Percentiles rank a stretch among this genome's conserved stretches.
Evolutionary conservation across 1,140 invertebrate genomes (phyloP).

Genomic region (Odontomachus brunneus): DNA sequence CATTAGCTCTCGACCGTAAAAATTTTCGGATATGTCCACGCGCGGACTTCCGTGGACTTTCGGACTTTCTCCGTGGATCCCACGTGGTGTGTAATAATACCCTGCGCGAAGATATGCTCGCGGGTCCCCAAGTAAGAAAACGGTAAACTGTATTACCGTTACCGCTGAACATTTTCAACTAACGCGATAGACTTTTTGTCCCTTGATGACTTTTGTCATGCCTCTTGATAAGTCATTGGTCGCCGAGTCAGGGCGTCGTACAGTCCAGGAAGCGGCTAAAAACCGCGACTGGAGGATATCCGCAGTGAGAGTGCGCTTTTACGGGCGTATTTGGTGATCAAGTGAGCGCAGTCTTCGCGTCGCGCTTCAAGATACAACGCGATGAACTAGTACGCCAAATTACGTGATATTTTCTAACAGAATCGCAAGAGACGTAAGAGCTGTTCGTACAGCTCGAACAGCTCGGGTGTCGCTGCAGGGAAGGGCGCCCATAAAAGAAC

Average conservation of each 20-base stretch:
- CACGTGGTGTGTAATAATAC: conserved; percentile 10
- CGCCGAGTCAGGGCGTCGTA: too few relatives aligned
- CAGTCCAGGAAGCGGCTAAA: too few relatives aligned
- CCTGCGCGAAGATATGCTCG: conserved; percentile 16
- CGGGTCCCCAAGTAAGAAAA: too few relatives aligned
- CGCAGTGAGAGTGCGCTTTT: conserved; percentile 1
- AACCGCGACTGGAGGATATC: too few relatives aligned
- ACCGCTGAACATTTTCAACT: too few relatives aligned
- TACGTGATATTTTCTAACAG: background rate
- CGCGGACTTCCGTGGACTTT: background rate
- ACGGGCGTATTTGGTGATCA: background rate
- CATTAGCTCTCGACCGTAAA: conserved; percentile 35
- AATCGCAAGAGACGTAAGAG: background rate
- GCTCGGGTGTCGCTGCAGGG: background rate
- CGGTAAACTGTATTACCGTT: too few relatives aligned
- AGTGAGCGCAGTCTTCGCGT: too few relatives aligned
- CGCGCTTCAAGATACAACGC: conserved; percentile 5
- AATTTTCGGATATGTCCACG: conserved; percentile 21
- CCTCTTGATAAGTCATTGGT: too few relatives aligned
- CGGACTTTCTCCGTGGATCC: conserved; percentile 42
- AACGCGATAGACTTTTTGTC: too few relatives aligned
- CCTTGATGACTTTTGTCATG: too few relatives aligned
- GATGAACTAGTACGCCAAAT: conserved; percentile 20
- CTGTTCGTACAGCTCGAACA: background rate
- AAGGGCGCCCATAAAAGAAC: background rate